Conservation (phyloP, 2,113 vertebrate genomes). For the Sciurus niger region DNA sequence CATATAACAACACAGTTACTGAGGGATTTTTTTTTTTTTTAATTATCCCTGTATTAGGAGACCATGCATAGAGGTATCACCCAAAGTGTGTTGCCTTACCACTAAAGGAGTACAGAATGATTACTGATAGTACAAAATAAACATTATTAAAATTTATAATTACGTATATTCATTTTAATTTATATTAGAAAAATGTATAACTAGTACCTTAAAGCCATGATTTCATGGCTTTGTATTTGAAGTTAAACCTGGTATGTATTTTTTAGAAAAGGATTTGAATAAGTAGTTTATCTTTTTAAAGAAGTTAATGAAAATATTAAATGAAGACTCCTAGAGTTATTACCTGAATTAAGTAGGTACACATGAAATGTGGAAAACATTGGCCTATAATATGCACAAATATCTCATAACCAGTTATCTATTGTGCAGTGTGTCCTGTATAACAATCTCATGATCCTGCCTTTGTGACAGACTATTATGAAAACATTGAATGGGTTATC, state of each 20-base stretch:
- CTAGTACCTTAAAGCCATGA: not conserved
- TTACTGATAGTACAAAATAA: not conserved
- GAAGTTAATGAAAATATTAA: conserved; percentile 26
- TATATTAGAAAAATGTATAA: not conserved
- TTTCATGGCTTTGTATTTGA: conserved; percentile 34
- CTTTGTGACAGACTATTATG: not conserved
- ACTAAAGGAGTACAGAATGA: not conserved
- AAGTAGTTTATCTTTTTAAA: not conserved
- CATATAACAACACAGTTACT: not conserved
- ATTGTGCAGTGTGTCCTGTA: rapidly evolving
- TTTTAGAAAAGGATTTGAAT: not conserved
- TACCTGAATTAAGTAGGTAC: not conserved
- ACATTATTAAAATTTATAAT: not conserved
- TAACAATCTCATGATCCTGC: not conserved
- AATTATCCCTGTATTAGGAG: not conserved
- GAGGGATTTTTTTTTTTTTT: not conserved
- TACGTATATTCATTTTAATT: not conserved
- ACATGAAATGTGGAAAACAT: not conserved
- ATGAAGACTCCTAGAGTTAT: not conserved
- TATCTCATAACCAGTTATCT: not conserved
- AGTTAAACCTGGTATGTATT: not conserved
- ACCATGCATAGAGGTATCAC: not conserved
- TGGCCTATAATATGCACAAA: rapidly evolving
- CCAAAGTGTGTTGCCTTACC: not conserved
- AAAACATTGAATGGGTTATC: not conserved